These are phyloP conservation scores for Onychomys torridus DNA, from an alignment of 2,797 vertebrate species.

Conservation along the genomic window DNA sequence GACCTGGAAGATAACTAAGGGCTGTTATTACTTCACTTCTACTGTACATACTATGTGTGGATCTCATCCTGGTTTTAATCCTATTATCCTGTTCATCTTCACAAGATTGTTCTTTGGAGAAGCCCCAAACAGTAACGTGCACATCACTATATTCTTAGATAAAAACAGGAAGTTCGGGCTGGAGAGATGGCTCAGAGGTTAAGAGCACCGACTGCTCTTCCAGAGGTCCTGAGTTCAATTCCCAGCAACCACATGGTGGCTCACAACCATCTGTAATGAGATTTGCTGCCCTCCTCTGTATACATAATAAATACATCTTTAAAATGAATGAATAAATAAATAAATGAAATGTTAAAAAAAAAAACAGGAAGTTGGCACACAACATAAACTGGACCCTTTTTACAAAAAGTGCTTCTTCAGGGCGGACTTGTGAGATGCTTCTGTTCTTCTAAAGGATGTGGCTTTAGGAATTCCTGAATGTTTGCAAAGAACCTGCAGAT, in stretches of 20 bases:
- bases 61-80: not conserved
- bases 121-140: constrained; percentile 91
- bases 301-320: no score
- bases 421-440: constrained; percentile 88
- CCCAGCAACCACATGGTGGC: no score
- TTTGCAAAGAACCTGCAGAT: not conserved
- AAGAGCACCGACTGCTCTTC: no score
- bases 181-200: no score
- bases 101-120: constrained; percentile 90
- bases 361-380: constrained; percentile 92
- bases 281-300: no score
- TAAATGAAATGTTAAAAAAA: no score
- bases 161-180: no score
- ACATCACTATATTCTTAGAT: constrained; percentile 92
- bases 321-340: no score
- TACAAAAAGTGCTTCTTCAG: constrained; percentile 86
- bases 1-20: constrained; percentile 93
- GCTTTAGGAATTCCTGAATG: not conserved
- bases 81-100: constrained; percentile 95
- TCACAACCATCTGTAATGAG: no score
- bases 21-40: constrained; percentile 93
- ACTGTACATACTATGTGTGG: not conserved
- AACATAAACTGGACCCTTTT: constrained; percentile 88
- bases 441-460: constrained; percentile 91
- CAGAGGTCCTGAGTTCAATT: no score